Conservation (phyloP, 2,888 invertebrate genomes). For the Parapristionchus giblindavisi region DNA sequence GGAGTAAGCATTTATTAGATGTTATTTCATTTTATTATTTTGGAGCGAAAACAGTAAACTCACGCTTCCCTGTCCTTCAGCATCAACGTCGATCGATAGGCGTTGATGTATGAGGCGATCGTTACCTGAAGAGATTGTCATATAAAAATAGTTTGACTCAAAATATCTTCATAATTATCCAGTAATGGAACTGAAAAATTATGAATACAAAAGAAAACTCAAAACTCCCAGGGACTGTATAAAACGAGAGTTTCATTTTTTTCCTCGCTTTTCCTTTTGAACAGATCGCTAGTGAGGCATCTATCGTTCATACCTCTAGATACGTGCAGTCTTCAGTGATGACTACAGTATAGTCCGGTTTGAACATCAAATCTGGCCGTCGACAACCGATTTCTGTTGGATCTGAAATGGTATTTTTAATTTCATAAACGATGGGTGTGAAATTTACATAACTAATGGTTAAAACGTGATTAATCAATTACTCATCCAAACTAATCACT, state of each 20-base stretch:
- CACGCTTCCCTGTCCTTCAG: slow-evolving; percentile 48
- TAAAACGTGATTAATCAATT: too few species aligned
- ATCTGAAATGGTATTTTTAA: not conserved
- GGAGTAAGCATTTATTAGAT: too few species aligned
- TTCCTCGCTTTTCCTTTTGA: not conserved
- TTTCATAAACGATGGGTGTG: too few species aligned
- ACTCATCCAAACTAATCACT: too few species aligned
- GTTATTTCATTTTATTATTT: not conserved
- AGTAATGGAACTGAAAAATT: too few species aligned
- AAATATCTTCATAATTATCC: too few species aligned
- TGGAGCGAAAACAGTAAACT: slow-evolving; percentile 3
- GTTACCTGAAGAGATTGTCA: slow-evolving; percentile 40
- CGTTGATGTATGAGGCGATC: slow-evolving; percentile 56
- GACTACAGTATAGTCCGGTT: slow-evolving; percentile 48
- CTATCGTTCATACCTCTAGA: slow-evolving; percentile 42
- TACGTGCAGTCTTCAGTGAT: slow-evolving; percentile 61
- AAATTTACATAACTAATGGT: too few species aligned
- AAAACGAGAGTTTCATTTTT: not conserved
- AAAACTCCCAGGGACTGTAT: too few species aligned
- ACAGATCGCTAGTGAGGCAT: not conserved
- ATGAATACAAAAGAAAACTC: too few species aligned
- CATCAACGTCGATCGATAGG: slow-evolving; percentile 57
- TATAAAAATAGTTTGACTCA: too few species aligned
- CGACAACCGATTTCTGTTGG: slow-evolving; percentile 36
- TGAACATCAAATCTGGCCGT: slow-evolving; percentile 59